Evolutionary conservation across 2,113 vertebrate genomes (phyloP), one percentile per base, ranked within the genome.

Genomic region (Saguinus imperator): DNA sequence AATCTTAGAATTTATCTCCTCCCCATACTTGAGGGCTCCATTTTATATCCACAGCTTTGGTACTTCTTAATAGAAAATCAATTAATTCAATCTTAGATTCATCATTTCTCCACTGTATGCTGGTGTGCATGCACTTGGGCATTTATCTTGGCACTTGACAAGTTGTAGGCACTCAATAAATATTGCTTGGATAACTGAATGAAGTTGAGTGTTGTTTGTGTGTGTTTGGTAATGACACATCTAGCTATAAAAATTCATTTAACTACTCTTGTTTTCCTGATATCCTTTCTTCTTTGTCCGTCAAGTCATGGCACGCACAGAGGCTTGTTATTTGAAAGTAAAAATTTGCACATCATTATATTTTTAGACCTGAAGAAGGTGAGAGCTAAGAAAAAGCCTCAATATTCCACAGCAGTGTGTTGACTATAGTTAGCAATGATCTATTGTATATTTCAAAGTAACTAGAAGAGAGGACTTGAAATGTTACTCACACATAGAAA

Each of bases 71-170:
- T 10, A 80, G 73, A 43, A 70, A 37, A 76, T 76, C 50, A 75
- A 23, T 79, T 90, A 75, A 23, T 79, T 90, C 37, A 61, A 75
- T 93, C 48, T 73, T 77, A 8, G 13, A 25, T 6, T 64, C 45
- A 81, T 88, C 72, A 58, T 81, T 96, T 94, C 32, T 18, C 76
- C 17, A 43, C 40, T 75, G 72, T 45, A 35, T 73, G n/a, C 58
- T 64, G 82, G 13, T 80, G 17, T 29, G 27, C 37, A 4, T 17
- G 25, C 6, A 32, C 57, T 66, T 90, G 29, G 9, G 77, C 35
- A 81, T 85, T 80, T 89, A 55, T 92, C 84, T 96, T 58, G 94
- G 85, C 37, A 80, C 82, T n/a, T 94, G 66, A 90, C 40, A 93
- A 66, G 64, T 20, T 91, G 35, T 20, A 82, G 45, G 61, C 18